Percentiles rank a stretch among this genome's conserved stretches.
Evolutionary conservation across 2,888 invertebrate genomes (phyloP).

Genomic region (Drosophila robusta): DNA sequence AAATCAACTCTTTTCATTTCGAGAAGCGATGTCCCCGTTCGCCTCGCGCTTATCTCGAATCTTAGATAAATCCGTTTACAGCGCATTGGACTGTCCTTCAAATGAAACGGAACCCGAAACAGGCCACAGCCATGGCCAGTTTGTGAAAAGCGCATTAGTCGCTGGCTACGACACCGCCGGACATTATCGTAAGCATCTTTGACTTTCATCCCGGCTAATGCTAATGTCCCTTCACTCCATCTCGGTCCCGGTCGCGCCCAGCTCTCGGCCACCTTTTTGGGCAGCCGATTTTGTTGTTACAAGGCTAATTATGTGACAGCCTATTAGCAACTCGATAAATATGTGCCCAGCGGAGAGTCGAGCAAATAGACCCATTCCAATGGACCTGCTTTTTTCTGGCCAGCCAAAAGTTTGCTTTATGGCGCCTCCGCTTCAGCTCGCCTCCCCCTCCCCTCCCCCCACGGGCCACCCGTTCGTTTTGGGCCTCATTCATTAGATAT

Average conservation of each 20-base stretch:
- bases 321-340: constrained; percentile 84
- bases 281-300: constrained; percentile 73
- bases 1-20: constrained; percentile 18
- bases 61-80: constrained; percentile 46
- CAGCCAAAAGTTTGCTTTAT: constrained; percentile 67
- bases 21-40: constrained; percentile 7
- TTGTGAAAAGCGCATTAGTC: constrained; percentile 66
- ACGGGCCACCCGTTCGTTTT: constrained; percentile 2
- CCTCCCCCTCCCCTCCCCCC: background rate
- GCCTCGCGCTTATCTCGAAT: constrained; percentile 30
- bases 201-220: constrained; percentile 70
- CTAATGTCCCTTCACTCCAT: constrained; percentile 59
- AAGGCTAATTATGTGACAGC: constrained; percentile 83
- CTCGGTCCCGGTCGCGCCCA: background rate
- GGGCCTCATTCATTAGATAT: constrained; percentile 71
- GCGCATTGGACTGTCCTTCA: constrained; percentile 36
- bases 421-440: constrained; percentile 31
- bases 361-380: constrained; percentile 53
- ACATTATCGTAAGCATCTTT: constrained; percentile 74
- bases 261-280: constrained; percentile 50
- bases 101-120: constrained; percentile 34
- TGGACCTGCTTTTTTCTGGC: constrained; percentile 31
- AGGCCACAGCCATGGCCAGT: constrained; percentile 4
- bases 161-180: constrained; percentile 46
- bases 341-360: constrained; percentile 71